These are phyloP conservation scores for Oceanodroma tethys DNA, from an alignment of 2,113 vertebrate species.

Conservation along the genomic window DNA sequence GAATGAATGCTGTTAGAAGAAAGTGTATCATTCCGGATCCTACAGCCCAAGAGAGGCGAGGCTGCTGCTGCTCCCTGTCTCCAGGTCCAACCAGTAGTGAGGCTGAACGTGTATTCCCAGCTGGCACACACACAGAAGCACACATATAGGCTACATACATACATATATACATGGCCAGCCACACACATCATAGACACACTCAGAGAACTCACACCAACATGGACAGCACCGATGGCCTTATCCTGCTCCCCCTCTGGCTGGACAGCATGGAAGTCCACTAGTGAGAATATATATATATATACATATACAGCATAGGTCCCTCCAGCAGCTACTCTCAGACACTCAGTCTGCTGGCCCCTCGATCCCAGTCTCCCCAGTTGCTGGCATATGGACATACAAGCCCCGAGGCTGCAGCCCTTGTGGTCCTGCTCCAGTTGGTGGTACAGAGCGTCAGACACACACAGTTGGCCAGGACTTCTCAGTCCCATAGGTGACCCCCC, in stretches of 20 bases:
- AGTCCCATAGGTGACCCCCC: neutral
- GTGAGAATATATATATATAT: neutral
- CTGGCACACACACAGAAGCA: neutral
- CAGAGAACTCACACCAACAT: neutral
- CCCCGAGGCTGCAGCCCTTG: neutral
- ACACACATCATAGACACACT: neutral
- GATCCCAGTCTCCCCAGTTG: neutral
- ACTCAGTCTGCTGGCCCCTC: neutral
- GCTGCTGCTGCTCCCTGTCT: neutral
- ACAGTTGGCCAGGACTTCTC: neutral
- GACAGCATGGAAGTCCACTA: neutral
- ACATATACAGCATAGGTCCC: neutral
- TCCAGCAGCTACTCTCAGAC: neutral
- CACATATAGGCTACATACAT: fast-evolving
- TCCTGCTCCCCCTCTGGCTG: neutral
- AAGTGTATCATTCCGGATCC: neutral
- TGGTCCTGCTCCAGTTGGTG: neutral
- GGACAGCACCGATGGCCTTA: neutral
- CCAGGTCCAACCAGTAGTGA: neutral
- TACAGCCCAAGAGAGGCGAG: neutral
- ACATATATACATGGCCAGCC: neutral
- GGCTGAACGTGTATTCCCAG: neutral
- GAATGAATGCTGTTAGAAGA: neutral
- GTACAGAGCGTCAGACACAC: neutral
- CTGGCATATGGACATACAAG: neutral